Conservation (phyloP, 2,888 invertebrate genomes). For the Melieria picta region DNA sequence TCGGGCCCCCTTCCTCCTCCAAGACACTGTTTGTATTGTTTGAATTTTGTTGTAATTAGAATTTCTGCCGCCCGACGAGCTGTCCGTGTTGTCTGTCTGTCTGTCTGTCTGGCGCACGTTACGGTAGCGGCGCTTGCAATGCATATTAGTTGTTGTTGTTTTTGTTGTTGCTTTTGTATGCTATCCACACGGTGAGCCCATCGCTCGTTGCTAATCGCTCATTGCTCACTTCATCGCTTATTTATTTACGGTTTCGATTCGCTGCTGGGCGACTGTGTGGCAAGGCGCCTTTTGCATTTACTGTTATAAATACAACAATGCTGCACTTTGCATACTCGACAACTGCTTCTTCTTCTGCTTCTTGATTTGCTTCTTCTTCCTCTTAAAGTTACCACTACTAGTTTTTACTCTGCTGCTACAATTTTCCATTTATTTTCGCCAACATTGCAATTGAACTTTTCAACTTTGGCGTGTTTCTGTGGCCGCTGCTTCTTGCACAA, state of each 20-base stretch:
- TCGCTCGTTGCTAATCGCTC: no score
- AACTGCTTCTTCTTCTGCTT: background rate
- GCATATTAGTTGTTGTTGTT: background rate
- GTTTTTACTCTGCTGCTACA: background rate
- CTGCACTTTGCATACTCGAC: background rate
- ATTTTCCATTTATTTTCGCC: conserved; percentile 6
- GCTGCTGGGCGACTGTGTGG: no score
- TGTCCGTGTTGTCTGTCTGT: background rate
- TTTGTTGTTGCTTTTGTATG: no score
- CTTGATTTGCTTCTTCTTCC: background rate
- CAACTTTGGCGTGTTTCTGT: background rate
- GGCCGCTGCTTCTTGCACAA: background rate
- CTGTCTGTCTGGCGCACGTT: background rate
- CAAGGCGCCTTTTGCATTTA: background rate
- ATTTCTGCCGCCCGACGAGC: conserved; percentile 8
- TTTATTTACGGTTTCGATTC: no score
- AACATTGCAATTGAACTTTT: background rate
- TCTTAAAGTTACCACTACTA: background rate
- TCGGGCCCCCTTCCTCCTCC: conserved; percentile 1
- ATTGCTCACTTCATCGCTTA: background rate
- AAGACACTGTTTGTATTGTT: background rate
- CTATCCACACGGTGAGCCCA: no score
- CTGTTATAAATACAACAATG: conserved; percentile 4
- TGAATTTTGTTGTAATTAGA: conserved; percentile 27
- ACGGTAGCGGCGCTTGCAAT: background rate